These are phyloP conservation scores for Araneus ventricosus DNA, from an alignment of 1,140 invertebrate species.

Conservation along the genomic window DNA sequence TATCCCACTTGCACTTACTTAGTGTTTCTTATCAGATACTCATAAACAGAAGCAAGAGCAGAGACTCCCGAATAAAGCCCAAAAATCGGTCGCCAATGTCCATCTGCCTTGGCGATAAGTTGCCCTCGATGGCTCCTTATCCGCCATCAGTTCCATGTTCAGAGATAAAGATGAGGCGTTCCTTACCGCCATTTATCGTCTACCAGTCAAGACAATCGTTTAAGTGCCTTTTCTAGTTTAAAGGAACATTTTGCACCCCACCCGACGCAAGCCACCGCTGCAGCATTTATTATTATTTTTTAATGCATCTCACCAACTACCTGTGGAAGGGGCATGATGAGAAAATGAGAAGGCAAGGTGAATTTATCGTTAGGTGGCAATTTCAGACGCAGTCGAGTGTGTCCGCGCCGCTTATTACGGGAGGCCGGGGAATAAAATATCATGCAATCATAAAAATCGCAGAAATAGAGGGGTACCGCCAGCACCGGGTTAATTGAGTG, in stretches of 20 bases:
- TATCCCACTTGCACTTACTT: too few species aligned
- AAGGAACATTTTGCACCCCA: slow-evolving; percentile 30
- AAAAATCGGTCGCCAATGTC: neutral
- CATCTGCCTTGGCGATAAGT: neutral
- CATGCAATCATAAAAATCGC: slow-evolving; percentile 34
- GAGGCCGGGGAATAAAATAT: slow-evolving; percentile 43
- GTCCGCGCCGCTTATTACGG: slow-evolving; percentile 19
- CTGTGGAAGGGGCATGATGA: slow-evolving; percentile 20
- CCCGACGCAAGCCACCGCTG: slow-evolving; percentile 4
- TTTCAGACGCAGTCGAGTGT: slow-evolving; percentile 22
- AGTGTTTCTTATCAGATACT: too few species aligned
- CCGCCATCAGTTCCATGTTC: slow-evolving; percentile 56
- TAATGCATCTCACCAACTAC: slow-evolving; percentile 43
- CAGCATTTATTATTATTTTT: slow-evolving; percentile 49
- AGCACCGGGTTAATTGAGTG: slow-evolving; percentile 36
- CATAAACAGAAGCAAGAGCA: too few species aligned
- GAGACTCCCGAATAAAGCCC: neutral
- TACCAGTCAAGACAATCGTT: slow-evolving; percentile 58
- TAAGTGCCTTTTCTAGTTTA: slow-evolving; percentile 47
- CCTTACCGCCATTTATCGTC: slow-evolving; percentile 26
- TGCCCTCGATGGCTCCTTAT: neutral
- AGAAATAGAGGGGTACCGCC: slow-evolving; percentile 40
- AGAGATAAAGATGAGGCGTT: slow-evolving; percentile 63
- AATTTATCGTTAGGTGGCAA: slow-evolving; percentile 41
- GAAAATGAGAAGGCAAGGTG: slow-evolving; percentile 31